These are phyloP conservation scores for Oncorhynchus kisutch DNA, from an alignment of 2,113 vertebrate genomes.

Conservation along the genomic window DNA sequence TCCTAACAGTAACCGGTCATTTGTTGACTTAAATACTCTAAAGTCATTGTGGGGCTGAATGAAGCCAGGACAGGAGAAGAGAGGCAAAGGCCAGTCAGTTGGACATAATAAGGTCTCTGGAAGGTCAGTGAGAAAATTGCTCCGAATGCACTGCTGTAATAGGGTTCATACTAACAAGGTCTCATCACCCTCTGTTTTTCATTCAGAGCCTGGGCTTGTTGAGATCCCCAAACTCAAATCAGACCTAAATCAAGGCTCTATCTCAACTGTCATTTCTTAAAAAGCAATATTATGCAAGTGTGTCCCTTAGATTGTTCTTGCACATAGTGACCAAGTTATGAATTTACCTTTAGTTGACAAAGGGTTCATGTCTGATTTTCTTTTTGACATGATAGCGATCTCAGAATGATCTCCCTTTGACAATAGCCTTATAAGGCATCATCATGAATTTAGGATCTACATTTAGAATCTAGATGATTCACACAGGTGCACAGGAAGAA, in stretches of 20 bases:
- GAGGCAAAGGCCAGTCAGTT: neutral
- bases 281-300: neutral
- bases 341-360: neutral
- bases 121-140: slow-evolving; percentile 10
- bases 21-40: slow-evolving; percentile 1
- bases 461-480: neutral
- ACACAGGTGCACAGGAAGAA: neutral
- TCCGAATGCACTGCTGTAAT: neutral
- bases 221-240: neutral
- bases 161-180: neutral
- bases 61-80: neutral
- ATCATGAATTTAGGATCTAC: neutral
- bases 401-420: neutral
- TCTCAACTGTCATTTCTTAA: too few species aligned
- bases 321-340: neutral
- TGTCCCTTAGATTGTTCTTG: neutral
- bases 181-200: neutral
- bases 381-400: neutral
- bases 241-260: neutral
- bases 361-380: neutral
- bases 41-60: neutral
- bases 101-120: slow-evolving; percentile 9
- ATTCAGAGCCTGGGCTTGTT: neutral
- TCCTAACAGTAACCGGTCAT: neutral
- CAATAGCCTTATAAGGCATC: neutral